Base-by-base conservation (phyloP, 2,797 vertebrate species). In the Tadarida brasiliensis region DNA sequence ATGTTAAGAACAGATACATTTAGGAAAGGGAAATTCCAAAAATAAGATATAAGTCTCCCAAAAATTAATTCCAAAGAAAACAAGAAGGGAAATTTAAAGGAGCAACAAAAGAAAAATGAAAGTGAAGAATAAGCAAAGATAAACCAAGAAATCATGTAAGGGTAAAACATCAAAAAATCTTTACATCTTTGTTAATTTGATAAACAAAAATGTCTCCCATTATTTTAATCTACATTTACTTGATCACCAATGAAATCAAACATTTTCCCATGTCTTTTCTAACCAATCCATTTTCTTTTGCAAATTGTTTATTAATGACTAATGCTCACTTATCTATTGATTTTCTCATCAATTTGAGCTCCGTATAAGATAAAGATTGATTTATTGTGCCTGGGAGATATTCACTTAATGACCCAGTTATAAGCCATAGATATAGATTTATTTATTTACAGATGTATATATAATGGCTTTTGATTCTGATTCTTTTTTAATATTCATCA, bases 31-130 rank as follows among this genome's bases (percentile, higher is more conserved):
- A 76, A 87, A 91, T 61, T 63, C 28, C 24, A n/a, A 70, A 93
- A 89, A 10, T 28, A n/a, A 47, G 51, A 76, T 93, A 5, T 63
- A 89, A 49, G 28, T 30, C 22, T 90, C 49, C 20, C 30, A 59
- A 94, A 94, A 94, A 73, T 35, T 77, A 88, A 91, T 86, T 90
- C 28, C 7, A 73, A 81, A 87, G 5, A 56, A 82, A 92, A 90
- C 47, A 83, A 84, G 30, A 88, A 7, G 19, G 8, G 20, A 39
- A 80, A 68, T 49, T 82, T 39, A 63, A 47, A 35, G 16, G 8
- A 73, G 19, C 7, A 87, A 80, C 16, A n/a, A 73, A 68, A 74
- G 74, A 93, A 95, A 95, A 96, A 86, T 76, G 26, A 56, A 91
- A 93, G 57, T 11, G 16, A 74, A 87, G 59, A 7, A 88, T 4